These are phyloP conservation scores for Natrix natrix DNA, from an alignment of 2,797 vertebrate species.

Conservation along the genomic window DNA sequence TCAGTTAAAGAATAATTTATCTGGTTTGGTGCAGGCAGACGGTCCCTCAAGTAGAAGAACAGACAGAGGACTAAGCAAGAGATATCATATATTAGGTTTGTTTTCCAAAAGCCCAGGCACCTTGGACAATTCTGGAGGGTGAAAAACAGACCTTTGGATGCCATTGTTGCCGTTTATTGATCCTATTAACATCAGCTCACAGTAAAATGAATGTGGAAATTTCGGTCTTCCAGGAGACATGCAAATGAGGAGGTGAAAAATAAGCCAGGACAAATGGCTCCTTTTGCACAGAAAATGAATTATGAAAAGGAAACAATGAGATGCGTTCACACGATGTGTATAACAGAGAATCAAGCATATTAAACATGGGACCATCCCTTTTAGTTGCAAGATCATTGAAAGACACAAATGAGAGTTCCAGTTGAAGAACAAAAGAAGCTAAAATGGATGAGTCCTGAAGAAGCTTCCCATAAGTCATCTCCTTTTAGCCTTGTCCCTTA, in stretches of 20 bases:
- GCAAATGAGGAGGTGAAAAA: slow-evolving; percentile 71
- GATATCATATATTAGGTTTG: slow-evolving; percentile 28
- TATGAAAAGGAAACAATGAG: slow-evolving; percentile 41
- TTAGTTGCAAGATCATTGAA: not conserved
- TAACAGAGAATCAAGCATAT: not conserved
- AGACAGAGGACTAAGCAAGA: slow-evolving; percentile 34
- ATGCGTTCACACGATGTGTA: not conserved
- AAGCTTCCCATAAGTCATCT: not conserved
- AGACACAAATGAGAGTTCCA: not conserved
- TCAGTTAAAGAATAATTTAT: slow-evolving; percentile 51
- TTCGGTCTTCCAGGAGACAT: slow-evolving; percentile 70
- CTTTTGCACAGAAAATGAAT: slow-evolving; percentile 65
- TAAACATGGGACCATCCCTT: not conserved
- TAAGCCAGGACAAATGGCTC: slow-evolving; percentile 63
- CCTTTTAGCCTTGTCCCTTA: not conserved
- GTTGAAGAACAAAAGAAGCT: not conserved
- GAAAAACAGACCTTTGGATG: slow-evolving; percentile 67
- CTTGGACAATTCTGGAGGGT: slow-evolving; percentile 59
- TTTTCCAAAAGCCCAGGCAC: slow-evolving; percentile 38
- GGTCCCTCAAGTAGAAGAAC: slow-evolving; percentile 41
- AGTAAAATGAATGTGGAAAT: slow-evolving; percentile 70
- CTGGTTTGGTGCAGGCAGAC: slow-evolving; percentile 54
- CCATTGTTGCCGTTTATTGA: slow-evolving; percentile 73
- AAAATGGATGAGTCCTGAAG: not conserved
- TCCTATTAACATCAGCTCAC: slow-evolving; percentile 77